Percentiles rank a stretch among this genome's conserved stretches.
Evolutionary conservation across 2,888 invertebrate genomes (phyloP).

Genomic region (Eugnorisma glareosa): DNA sequence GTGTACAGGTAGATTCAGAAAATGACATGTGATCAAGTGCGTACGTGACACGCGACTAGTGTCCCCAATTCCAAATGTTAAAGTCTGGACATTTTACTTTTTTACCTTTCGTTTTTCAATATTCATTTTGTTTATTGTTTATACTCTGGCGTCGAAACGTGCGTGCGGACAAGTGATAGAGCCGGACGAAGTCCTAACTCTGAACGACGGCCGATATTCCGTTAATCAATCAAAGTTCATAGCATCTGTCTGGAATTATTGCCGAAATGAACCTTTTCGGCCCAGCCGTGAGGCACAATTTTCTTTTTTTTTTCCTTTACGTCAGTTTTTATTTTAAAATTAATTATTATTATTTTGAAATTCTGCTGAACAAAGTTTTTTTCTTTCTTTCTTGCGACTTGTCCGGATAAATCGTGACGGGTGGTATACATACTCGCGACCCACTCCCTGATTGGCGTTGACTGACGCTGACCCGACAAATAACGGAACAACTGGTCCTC

Average conservation of each 20-base stretch:
- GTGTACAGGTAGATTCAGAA: constrained; percentile 1
- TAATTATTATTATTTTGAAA: too few species aligned
- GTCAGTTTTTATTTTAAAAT: background rate
- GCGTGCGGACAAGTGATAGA: background rate
- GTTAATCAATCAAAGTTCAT: background rate
- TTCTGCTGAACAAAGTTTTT: too few species aligned
- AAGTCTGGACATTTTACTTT: background rate
- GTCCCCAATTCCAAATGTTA: background rate
- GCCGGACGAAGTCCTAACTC: background rate
- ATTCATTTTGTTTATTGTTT: background rate
- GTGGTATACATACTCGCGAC: constrained; percentile 5
- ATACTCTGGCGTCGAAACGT: background rate
- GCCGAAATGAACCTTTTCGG: background rate
- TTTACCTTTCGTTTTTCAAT: background rate
- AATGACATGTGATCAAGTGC: constrained; percentile 8
- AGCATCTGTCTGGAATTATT: background rate
- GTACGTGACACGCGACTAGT: background rate
- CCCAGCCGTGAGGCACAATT: too few species aligned
- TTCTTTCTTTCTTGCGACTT: background rate
- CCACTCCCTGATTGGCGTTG: constrained; percentile 7
- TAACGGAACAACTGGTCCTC: constrained; percentile 66
- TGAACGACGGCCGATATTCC: too few species aligned
- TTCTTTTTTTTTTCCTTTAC: background rate
- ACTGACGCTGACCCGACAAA: constrained; percentile 35
- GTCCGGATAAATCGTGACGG: background rate